Evolutionary conservation across 2,797 vertebrate species (phyloP), one percentile per base, ranked within the genome.

Genomic region (Acrossocheilus fasciatus): DNA sequence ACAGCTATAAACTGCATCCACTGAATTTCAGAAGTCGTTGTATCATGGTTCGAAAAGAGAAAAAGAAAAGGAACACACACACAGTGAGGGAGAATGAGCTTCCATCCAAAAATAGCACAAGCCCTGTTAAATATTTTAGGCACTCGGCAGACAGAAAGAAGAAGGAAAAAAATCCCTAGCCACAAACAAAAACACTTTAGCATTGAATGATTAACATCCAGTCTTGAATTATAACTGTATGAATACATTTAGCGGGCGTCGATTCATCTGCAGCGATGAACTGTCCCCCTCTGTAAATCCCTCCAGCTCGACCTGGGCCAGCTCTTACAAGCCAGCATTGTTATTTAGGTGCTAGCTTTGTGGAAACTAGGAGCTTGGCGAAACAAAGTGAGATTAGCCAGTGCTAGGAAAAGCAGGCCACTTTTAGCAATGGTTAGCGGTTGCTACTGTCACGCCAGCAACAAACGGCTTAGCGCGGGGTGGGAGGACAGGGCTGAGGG

Each of bases 81-180:
- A 64, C 57, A 78, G 75, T 41, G 68, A 30, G 78, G 12, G 50
- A 86, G 87, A 84, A 85, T 34, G 41, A 81, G 39, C 82, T 85
- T 54, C 82, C 68, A 75, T 88, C 93, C 92, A 81, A 91, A 93
- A 94, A 95, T 95, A 94, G 92, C 86, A 70, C 66, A 3, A 83
- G 91, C 88, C 90, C 91, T 86, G 91, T 93, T 95, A 94, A 94
- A 94, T 94, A 95, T 94, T 95, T 94, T 88, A 94, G 89, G 84
- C 82, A 81, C 86, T 87, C 75, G 41, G 80, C 87, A 91, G 90
- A 84, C 88, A 89, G 86, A 88, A 88, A 66, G 84, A 84, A 73
- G 59, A 85, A 26, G 10, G 23, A 87, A 89, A 73, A 90, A 86
- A 73, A 57, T 14, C 3, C 34, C 43, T n/a, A 85, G 76, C 74